A percentile compares a stretch with the other conserved stretches of the same genome.
Conservation (phyloP, 1,140 invertebrate species). For the Belonocnema kinseyi region DNA sequence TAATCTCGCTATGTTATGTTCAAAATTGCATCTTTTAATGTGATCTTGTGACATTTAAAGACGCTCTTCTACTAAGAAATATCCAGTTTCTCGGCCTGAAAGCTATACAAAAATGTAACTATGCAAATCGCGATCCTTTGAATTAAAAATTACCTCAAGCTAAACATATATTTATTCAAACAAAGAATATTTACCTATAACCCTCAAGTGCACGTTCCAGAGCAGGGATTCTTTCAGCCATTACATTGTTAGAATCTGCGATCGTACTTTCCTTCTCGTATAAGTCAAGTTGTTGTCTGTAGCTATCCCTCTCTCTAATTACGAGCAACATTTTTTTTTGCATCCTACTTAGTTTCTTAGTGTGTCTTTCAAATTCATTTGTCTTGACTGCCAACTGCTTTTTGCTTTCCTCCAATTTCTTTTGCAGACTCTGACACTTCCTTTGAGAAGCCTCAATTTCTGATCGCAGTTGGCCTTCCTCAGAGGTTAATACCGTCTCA, state of each 20-base stretch:
- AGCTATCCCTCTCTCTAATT: slow-evolving; percentile 86
- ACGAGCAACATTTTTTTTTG: slow-evolving; percentile 80
- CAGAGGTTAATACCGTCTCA: slow-evolving; percentile 63
- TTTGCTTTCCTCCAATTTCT: slow-evolving; percentile 67
- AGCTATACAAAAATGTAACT: too few relatives aligned
- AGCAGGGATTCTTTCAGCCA: slow-evolving; percentile 63
- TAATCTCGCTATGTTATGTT: too few relatives aligned
- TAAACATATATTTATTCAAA: not conserved
- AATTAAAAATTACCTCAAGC: too few relatives aligned
- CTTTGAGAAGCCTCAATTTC: slow-evolving; percentile 62
- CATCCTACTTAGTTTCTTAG: slow-evolving; percentile 72
- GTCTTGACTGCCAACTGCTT: slow-evolving; percentile 63
- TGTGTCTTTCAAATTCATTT: slow-evolving; percentile 66
- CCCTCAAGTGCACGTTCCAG: slow-evolving; percentile 66
- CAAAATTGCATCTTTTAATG: too few relatives aligned
- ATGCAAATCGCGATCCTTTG: too few relatives aligned
- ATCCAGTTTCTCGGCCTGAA: too few relatives aligned
- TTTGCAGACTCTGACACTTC: slow-evolving; percentile 55
- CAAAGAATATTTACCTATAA: slow-evolving; percentile 62
- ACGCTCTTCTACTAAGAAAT: too few relatives aligned
- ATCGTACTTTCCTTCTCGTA: slow-evolving; percentile 88
- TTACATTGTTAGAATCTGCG: slow-evolving; percentile 53
- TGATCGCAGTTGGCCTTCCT: slow-evolving; percentile 68
- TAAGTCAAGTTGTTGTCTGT: slow-evolving; percentile 84
- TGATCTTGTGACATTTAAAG: too few relatives aligned